Percentiles rank a stretch among this genome's conserved stretches.
Evolutionary conservation across 2,797 vertebrate genomes (phyloP).

Genomic region (Taenioides sp.): DNA sequence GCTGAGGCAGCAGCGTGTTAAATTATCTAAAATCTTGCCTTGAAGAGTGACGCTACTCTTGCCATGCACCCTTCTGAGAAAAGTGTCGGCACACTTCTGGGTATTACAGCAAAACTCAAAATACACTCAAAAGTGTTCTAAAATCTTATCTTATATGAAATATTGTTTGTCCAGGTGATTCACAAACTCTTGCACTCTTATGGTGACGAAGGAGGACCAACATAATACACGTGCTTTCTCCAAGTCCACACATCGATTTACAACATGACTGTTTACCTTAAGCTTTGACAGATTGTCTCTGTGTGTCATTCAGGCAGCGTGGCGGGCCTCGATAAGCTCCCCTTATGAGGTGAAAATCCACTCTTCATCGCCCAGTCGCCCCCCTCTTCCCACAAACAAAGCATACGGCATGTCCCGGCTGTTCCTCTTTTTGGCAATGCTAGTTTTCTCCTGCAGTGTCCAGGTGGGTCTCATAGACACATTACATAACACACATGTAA

Average conservation of each 20-base stretch:
- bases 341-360: constrained; percentile 74
- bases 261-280: constrained; percentile 34
- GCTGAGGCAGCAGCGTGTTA: too few relatives aligned
- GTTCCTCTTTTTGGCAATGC: constrained; percentile 72
- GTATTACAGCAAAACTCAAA: too few relatives aligned
- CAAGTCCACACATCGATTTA: neutral
- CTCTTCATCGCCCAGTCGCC: constrained; percentile 58
- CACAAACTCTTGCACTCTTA: neutral
- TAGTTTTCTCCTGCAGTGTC: constrained; percentile 73
- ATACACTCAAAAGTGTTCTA: too few relatives aligned
- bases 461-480: constrained; percentile 69
- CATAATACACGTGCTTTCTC: neutral
- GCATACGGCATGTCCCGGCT: constrained; percentile 84
- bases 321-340: constrained; percentile 68
- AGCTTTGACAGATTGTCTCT: constrained; percentile 60
- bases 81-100: too few relatives aligned
- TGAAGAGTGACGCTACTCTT: too few relatives aligned
- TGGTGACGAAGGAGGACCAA: neutral
- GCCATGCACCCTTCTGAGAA: too few relatives aligned
- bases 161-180: neutral
- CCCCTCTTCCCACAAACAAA: constrained; percentile 61
- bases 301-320: constrained; percentile 73
- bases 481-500: neutral
- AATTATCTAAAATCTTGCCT: too few relatives aligned
- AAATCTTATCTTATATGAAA: neutral